These are phyloP conservation scores for Hypomecis punctinalis DNA, from an alignment of 2,888 invertebrate species.

Conservation along the genomic window DNA sequence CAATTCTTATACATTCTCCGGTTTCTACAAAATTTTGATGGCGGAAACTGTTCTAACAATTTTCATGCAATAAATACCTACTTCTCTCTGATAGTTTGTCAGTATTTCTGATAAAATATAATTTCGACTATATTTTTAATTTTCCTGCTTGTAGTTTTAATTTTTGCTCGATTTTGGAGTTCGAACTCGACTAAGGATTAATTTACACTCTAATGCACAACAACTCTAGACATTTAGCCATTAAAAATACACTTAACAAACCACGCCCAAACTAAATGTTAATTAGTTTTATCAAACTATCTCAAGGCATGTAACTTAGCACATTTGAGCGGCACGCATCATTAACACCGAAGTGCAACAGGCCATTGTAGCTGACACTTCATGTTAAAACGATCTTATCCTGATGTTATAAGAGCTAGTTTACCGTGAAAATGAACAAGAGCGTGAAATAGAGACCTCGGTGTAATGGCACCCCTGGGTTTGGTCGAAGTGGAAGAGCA, in stretches of 20 bases:
- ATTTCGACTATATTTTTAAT: no score
- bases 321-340: slow-evolving; percentile 39
- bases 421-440: slow-evolving; percentile 34
- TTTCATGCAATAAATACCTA: no score
- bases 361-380: slow-evolving; percentile 43
- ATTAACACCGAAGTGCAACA: slow-evolving; percentile 45
- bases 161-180: no score
- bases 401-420: slow-evolving; percentile 26
- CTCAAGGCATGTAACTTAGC: slow-evolving; percentile 33
- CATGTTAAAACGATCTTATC: slow-evolving; percentile 36
- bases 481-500: slow-evolving; percentile 35
- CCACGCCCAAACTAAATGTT: slow-evolving; percentile 22
- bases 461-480: slow-evolving; percentile 40
- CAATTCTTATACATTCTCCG: no score
- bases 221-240: not conserved
- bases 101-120: no score
- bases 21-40: no score
- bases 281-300: slow-evolving; percentile 30
- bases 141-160: no score
- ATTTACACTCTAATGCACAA: slow-evolving; percentile 2
- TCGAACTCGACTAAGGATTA: slow-evolving; percentile 2
- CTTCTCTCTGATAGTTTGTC: no score
- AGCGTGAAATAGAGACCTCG: slow-evolving; percentile 32
- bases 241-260: slow-evolving; percentile 20
- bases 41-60: no score